A percentile compares a stretch with the other conserved stretches of the same genome.
Evolutionary conservation across 2,113 vertebrate species (phyloP).

Genomic region (Marcusenius ussheri): DNA sequence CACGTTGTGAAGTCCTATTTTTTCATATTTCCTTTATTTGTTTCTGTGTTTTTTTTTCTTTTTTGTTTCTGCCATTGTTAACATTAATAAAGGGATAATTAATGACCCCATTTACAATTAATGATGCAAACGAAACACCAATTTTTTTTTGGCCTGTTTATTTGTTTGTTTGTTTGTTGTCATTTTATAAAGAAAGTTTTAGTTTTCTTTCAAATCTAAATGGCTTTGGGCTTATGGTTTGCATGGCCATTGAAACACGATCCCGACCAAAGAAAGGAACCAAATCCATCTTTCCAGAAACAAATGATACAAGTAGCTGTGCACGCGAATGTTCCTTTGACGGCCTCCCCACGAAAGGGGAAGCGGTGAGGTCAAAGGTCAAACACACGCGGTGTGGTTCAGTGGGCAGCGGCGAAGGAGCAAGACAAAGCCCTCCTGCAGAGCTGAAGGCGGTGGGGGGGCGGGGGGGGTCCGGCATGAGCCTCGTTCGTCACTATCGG

Average conservation of each 20-base stretch:
- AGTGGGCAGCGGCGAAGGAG: constrained; percentile 63
- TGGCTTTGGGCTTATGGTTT: constrained; percentile 41
- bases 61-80: background rate
- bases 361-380: constrained; percentile 68
- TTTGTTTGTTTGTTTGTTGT: constrained; percentile 33
- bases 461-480: constrained; percentile 45
- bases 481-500: constrained; percentile 45
- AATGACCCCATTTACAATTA: background rate
- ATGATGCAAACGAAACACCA: background rate
- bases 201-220: constrained; percentile 33
- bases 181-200: constrained; percentile 52
- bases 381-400: constrained; percentile 67
- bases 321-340: constrained; percentile 46
- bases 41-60: background rate
- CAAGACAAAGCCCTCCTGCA: constrained; percentile 58
- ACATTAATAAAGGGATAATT: background rate
- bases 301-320: constrained; percentile 45
- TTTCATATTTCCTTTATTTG: background rate
- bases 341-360: constrained; percentile 59
- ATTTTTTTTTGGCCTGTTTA: background rate
- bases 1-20: background rate
- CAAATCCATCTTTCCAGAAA: constrained; percentile 47
- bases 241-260: constrained; percentile 39
- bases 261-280: constrained; percentile 32
- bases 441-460: constrained; percentile 29